Conservation (phyloP, 2,113 vertebrate species). For the Bucco capensis region DNA sequence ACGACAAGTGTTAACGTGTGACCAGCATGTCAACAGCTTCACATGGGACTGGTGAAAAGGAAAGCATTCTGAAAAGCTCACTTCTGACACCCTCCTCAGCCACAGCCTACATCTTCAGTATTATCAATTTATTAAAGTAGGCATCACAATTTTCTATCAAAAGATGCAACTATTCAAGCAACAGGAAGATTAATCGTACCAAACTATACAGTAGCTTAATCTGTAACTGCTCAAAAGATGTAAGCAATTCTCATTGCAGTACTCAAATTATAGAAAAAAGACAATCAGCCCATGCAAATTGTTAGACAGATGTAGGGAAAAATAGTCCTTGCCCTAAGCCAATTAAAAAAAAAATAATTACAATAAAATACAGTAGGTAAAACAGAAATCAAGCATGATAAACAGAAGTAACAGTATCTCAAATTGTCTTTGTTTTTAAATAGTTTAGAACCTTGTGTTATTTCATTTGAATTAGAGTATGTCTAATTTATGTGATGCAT, state of each 20-base stretch:
- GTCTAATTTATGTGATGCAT: not conserved
- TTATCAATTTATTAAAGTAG: not conserved
- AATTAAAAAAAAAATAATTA: not conserved
- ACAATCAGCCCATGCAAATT: not conserved
- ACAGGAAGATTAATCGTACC: not conserved
- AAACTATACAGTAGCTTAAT: not conserved
- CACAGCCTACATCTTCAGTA: not conserved
- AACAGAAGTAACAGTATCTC: not conserved
- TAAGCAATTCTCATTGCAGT: not conserved
- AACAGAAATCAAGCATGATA: not conserved
- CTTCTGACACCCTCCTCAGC: not conserved
- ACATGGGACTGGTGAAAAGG: not conserved
- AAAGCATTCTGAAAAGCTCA: not conserved
- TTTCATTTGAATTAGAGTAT: not conserved
- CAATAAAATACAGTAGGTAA: not conserved
- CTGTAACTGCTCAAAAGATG: not conserved
- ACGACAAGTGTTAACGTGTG: not conserved
- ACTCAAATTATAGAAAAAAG: not conserved
- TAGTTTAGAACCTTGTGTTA: not conserved
- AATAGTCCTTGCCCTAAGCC: not conserved
- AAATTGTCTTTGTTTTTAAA: not conserved
- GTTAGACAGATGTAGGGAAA: not conserved
- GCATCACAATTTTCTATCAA: not conserved
- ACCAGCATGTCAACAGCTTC: not conserved
- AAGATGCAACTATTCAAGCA: not conserved